Percentiles rank a stretch among this genome's conserved stretches.
These are phyloP conservation scores for Diarsia mendica DNA, from an alignment of 2,888 invertebrate species.

Conservation along the genomic window DNA sequence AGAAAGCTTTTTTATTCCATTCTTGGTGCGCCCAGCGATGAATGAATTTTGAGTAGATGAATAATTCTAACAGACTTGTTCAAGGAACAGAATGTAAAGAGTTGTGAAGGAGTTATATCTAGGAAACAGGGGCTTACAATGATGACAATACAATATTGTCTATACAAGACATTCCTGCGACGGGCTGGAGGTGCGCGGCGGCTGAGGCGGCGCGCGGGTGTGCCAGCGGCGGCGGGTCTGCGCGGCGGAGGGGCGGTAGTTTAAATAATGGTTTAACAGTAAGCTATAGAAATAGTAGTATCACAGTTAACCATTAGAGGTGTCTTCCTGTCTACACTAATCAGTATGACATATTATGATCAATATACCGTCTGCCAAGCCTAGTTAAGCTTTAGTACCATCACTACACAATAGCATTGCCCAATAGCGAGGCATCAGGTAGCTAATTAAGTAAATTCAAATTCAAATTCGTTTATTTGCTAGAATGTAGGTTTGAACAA, in stretches of 20 bases:
- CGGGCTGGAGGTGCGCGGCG: no score
- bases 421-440: neutral
- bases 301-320: neutral
- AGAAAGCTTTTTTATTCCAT: no score
- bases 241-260: no score
- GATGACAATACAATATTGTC: neutral
- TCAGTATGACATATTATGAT: neutral
- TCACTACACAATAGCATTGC: neutral
- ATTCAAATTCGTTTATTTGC: no score
- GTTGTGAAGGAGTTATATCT: neutral
- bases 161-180: no score
- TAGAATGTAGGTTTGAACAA: no score
- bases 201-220: no score
- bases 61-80: neutral
- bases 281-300: neutral
- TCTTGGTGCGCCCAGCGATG: no score
- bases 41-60: neutral
- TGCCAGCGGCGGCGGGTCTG: no score
- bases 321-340: neutral
- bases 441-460: neutral
- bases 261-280: neutral
- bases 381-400: neutral
- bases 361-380: neutral
- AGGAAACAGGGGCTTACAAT: neutral
- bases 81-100: neutral